phyloP scores from a whole-genome alignment of 2,113 vertebrate genomes.

The Piprites chloris region DNA sequence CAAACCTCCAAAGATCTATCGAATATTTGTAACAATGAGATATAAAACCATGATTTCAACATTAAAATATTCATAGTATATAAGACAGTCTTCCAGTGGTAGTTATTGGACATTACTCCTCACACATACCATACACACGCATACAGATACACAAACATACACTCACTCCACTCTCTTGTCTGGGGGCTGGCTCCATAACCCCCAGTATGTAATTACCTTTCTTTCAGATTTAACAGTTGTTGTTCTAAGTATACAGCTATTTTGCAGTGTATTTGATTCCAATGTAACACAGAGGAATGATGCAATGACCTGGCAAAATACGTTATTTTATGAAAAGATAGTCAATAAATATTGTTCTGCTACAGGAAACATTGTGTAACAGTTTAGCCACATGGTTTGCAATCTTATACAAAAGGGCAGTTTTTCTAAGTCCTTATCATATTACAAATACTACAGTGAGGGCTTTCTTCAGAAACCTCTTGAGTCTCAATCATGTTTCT shows the following conservation, averaged over 20 bases:
- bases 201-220: slow-evolving; percentile 3
- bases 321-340: slow-evolving; percentile 59
- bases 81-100: slow-evolving; percentile 56
- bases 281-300: slow-evolving; percentile 60
- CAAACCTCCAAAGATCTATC: slow-evolving; percentile 79
- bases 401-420: slow-evolving; percentile 56
- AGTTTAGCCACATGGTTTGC: slow-evolving; percentile 62
- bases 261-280: slow-evolving; percentile 50
- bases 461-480: background rate
- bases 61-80: slow-evolving; percentile 76
- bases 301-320: slow-evolving; percentile 57
- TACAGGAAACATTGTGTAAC: slow-evolving; percentile 73
- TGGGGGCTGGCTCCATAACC: background rate
- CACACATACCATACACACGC: slow-evolving; percentile 42
- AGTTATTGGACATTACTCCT: slow-evolving; percentile 47
- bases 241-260: slow-evolving; percentile 63
- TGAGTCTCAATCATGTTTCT: background rate
- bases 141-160: slow-evolving; percentile 38
- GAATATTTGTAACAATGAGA: slow-evolving; percentile 72
- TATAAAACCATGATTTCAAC: slow-evolving; percentile 77
- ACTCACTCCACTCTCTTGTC: slow-evolving; percentile 6
- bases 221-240: slow-evolving; percentile 49
- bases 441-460: background rate
- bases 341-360: slow-evolving; percentile 71
- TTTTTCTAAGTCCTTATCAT: slow-evolving; percentile 28